phyloP scores from a whole-genome alignment of 2,888 invertebrate genomes.

The Imbricaverruca yamaguchii region DNA sequence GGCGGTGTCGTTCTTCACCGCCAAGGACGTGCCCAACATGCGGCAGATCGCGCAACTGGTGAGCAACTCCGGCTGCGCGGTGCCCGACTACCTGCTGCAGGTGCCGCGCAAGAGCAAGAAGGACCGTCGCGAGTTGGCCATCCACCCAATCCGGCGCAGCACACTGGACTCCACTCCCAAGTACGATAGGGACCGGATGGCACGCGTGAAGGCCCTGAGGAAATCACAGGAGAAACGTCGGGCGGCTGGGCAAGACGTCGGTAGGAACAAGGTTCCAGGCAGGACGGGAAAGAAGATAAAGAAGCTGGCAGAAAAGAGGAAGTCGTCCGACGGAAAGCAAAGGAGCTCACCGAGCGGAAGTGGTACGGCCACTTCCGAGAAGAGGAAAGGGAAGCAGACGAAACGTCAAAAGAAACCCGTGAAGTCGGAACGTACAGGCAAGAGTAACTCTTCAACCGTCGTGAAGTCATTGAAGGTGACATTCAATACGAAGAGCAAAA shows the following conservation, averaged over 20 bases:
- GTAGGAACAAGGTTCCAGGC: background rate
- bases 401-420: background rate
- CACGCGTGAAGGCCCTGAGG: background rate
- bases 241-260: background rate
- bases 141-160: background rate
- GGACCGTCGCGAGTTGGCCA: constrained; percentile 39
- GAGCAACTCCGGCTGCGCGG: constrained; percentile 80
- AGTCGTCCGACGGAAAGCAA: too few relatives aligned
- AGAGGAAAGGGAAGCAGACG: too few relatives aligned
- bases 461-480: background rate
- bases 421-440: background rate
- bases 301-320: background rate
- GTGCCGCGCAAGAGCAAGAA: constrained; percentile 60
- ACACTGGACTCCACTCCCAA: background rate
- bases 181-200: background rate
- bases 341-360: too few relatives aligned
- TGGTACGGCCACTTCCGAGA: too few relatives aligned
- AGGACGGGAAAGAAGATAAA: background rate
- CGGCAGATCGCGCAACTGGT: constrained; percentile 85
- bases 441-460: background rate
- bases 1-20: constrained; percentile 90
- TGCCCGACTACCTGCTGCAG: constrained; percentile 82
- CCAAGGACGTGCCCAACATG: constrained; percentile 75
- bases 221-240: background rate
- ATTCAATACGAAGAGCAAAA: background rate